Conservation (phyloP, 1,140 invertebrate species). For the Drosophila lini region DNA sequence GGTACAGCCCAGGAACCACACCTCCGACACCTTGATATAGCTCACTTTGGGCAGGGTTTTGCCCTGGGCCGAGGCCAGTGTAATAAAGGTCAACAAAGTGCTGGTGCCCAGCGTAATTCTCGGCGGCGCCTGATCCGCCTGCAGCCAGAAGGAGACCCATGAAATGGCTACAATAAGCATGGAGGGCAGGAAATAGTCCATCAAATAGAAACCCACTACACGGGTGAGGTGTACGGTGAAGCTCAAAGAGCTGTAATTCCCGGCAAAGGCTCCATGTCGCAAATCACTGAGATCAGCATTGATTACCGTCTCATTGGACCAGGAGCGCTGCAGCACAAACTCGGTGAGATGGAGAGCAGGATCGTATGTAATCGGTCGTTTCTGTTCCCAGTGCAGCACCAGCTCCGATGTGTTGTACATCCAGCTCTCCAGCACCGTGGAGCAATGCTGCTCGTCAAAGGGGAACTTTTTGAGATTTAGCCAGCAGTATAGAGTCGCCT, state of each 20-base stretch:
- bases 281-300: slow-evolving; percentile 88
- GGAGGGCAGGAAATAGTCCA: slow-evolving; percentile 95
- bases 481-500: slow-evolving; percentile 91
- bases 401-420: slow-evolving; percentile 92
- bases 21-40: slow-evolving; percentile 95
- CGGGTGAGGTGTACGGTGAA: slow-evolving; percentile 91
- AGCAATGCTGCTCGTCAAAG: slow-evolving; percentile 92
- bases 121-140: slow-evolving; percentile 93
- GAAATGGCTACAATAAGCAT: slow-evolving; percentile 94
- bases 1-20: slow-evolving; percentile 94
- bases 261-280: slow-evolving; percentile 90
- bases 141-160: slow-evolving; percentile 96
- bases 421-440: slow-evolving; percentile 92
- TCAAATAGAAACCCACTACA: slow-evolving; percentile 94
- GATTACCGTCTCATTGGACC: slow-evolving; percentile 89
- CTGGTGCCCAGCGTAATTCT: slow-evolving; percentile 92
- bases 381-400: slow-evolving; percentile 90
- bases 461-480: slow-evolving; percentile 94
- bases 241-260: slow-evolving; percentile 92
- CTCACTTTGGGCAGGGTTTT: slow-evolving; percentile 94
- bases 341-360: slow-evolving; percentile 92
- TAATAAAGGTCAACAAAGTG: slow-evolving; percentile 94
- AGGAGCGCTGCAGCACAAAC: slow-evolving; percentile 89
- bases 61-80: slow-evolving; percentile 91
- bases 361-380: slow-evolving; percentile 90